Evolutionary conservation across 2,888 invertebrate genomes (phyloP).

Genomic region (Falcaria lacertinaria): DNA sequence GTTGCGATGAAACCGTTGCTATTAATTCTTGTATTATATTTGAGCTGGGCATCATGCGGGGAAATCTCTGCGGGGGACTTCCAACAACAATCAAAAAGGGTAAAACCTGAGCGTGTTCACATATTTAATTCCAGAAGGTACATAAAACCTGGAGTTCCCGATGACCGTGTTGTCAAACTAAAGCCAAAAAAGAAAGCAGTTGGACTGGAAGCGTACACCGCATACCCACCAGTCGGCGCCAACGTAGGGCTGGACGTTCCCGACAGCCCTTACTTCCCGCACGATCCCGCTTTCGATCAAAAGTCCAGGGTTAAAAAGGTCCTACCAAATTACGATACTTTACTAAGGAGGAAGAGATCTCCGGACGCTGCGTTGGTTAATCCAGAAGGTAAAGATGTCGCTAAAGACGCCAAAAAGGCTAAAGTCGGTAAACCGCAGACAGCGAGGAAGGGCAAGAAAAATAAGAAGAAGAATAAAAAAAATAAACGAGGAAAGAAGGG

Average conservation of each 20-base stretch:
- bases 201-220: constrained; percentile 33
- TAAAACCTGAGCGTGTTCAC: constrained; percentile 9
- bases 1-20: constrained; percentile 36
- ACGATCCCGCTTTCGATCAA: constrained; percentile 18
- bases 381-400: not conserved
- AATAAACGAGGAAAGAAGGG: not conserved
- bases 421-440: too few species aligned
- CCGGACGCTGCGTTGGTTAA: constrained; percentile 8
- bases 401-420: not conserved
- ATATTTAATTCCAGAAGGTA: not conserved
- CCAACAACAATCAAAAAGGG: constrained; percentile 34
- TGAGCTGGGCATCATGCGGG: constrained; percentile 17
- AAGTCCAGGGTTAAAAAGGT: constrained; percentile 47
- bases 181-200: constrained; percentile 5
- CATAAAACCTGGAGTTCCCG: not conserved
- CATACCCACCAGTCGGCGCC: constrained; percentile 28
- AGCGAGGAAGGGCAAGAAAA: not conserved
- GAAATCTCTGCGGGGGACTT: constrained; percentile 8
- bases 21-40: constrained; percentile 25
- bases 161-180: constrained; percentile 10
- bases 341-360: constrained; percentile 30
- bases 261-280: constrained; percentile 41
- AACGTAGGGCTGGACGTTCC: constrained; percentile 18
- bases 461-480: not conserved
- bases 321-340: constrained; percentile 23